Percentiles rank a stretch among this genome's conserved stretches.
Evolutionary conservation across 37 sponge, comb jelly and placozoan species (phyloP).

Genomic region (Aplysina aerophoba): DNA sequence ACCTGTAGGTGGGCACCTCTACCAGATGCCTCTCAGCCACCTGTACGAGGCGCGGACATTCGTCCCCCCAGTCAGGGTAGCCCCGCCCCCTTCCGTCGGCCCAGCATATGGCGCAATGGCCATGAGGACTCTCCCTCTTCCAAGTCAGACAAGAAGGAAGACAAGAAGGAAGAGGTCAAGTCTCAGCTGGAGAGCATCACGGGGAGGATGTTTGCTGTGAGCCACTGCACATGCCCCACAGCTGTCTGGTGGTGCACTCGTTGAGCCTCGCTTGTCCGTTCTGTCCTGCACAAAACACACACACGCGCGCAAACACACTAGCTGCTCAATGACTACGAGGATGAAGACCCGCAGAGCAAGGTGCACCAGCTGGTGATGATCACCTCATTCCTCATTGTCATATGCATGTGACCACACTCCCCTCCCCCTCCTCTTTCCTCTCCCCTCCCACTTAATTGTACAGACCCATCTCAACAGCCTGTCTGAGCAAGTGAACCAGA

Average conservation of each 20-base stretch:
- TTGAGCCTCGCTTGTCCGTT: too few relatives aligned
- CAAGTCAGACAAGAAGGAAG: neutral
- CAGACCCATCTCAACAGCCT: too few relatives aligned
- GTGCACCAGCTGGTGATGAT: neutral
- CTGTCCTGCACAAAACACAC: too few relatives aligned
- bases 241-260: too few relatives aligned
- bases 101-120: neutral
- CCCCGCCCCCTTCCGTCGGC: neutral
- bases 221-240: too few relatives aligned
- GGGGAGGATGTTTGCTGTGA: conserved; percentile 58
- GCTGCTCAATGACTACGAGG: conserved; percentile 55
- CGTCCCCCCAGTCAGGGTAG: neutral
- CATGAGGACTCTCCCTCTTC: neutral
- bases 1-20: too few relatives aligned
- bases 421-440: too few relatives aligned
- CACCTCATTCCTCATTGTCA: too few relatives aligned
- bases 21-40: too few relatives aligned
- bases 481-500: too few relatives aligned
- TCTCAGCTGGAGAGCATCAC: conserved; percentile 49
- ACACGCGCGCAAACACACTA: neutral
- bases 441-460: too few relatives aligned
- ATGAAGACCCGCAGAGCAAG: conserved; percentile 4
- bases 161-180: conserved; percentile 31
- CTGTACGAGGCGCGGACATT: neutral
- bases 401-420: too few relatives aligned